A percentile compares a stretch with the other conserved stretches of the same genome.
Evolutionary conservation across 92 coral and sea anemone species (phyloP).

Genomic region (Bergia puertoricense): DNA sequence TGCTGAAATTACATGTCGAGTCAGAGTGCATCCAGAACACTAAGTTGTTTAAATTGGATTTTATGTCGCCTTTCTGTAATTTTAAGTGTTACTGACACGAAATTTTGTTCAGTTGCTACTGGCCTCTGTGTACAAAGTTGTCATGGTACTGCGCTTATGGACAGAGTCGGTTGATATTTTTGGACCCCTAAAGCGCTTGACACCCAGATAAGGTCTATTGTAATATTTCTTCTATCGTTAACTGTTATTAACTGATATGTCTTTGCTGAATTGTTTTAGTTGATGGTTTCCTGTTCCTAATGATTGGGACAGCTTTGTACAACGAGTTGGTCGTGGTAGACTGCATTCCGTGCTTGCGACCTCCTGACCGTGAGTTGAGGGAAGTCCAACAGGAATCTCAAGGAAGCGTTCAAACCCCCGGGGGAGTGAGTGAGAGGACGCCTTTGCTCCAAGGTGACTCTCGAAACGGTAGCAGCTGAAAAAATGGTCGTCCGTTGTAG

Average conservation of each 20-base stretch:
- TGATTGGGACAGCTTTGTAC: conserved; percentile 45
- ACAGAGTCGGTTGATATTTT: too few species aligned
- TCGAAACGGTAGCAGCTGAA: not conserved
- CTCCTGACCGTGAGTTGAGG: conserved; percentile 37
- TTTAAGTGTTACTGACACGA: too few species aligned
- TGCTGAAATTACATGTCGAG: too few species aligned
- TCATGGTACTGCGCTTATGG: too few species aligned
- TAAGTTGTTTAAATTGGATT: too few species aligned
- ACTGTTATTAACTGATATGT: not conserved
- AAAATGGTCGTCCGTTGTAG: not conserved
- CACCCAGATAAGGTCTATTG: too few species aligned
- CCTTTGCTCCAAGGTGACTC: conserved; percentile 20
- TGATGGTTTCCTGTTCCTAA: conserved; percentile 43
- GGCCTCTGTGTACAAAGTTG: too few species aligned
- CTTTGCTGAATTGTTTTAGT: not conserved
- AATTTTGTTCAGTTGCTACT: too few species aligned
- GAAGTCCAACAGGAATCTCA: conserved; percentile 11
- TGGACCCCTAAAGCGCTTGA: too few species aligned
- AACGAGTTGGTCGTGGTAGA: conserved; percentile 34
- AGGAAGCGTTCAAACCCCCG: conserved; percentile 14
- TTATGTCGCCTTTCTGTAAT: too few species aligned
- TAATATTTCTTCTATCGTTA: too few species aligned
- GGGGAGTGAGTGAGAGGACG: conserved; percentile 21
- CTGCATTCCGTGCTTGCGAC: conserved; percentile 38
- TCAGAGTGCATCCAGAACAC: too few species aligned